Evolutionary conservation across 2,113 vertebrate genomes (phyloP).

Genomic region (Neofelis nebulosa): DNA sequence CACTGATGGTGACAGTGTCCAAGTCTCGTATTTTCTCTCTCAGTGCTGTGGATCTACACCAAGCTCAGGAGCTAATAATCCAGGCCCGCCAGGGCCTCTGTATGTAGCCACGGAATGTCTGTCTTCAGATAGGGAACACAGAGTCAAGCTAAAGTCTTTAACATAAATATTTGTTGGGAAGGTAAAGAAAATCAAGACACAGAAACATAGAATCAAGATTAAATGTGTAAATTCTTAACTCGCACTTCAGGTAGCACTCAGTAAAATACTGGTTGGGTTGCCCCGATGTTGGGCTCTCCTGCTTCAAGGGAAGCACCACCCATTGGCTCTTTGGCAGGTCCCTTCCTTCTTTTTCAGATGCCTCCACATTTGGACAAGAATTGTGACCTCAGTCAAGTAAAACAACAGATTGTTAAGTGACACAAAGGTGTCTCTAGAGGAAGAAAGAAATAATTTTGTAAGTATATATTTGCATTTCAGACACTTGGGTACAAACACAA

Average conservation of each 20-base stretch:
- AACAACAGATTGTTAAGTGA: background rate
- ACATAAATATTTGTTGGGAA: background rate
- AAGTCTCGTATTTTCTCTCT: background rate
- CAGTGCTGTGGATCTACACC: background rate
- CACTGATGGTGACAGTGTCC: background rate
- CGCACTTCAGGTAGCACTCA: background rate
- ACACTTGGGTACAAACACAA: background rate
- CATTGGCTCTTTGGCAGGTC: background rate
- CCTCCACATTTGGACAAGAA: background rate
- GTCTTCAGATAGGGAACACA: background rate
- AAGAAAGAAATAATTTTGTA: background rate
- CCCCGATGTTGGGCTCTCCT: background rate
- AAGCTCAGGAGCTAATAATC: background rate
- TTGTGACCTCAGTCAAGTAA: background rate
- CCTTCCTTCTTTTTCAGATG: background rate
- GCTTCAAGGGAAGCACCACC: background rate
- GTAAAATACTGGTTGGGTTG: slow-evolving; percentile 41
- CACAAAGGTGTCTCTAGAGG: background rate
- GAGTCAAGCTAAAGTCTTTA: background rate
- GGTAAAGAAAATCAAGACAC: background rate
- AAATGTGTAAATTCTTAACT: background rate
- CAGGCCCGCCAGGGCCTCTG: background rate
- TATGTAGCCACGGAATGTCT: background rate
- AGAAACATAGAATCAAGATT: background rate
- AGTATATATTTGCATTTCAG: background rate